Evolutionary conservation across 2,888 invertebrate genomes (phyloP), one percentile per base, ranked within the genome.

Genomic region (Xestia sexstrigata): DNA sequence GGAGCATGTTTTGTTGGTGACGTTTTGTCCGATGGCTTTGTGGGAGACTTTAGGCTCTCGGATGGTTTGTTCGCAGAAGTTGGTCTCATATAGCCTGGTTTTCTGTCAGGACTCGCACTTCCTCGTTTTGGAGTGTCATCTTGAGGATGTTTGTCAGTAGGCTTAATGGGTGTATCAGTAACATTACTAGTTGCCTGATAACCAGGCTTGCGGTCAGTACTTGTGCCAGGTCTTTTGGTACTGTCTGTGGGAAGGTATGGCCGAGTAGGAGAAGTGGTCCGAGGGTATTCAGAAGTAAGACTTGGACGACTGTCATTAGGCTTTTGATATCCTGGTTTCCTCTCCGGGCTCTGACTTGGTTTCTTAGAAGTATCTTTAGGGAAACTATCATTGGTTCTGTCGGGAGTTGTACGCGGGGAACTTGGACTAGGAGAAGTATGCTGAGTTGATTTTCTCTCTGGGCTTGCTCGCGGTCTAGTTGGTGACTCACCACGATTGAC

Each of bases 61-160:
- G 85, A 60, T 17, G 88, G 84, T 79, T 91, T 89, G 70, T 88
- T 91, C 13, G 91, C 84, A 76, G 89, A 91, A 35, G 93, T 95
- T 52, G 94, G 93, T 86, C 81, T 93, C 93, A 93, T 94, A 81
- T 93, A 95, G 35, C 92, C 92, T 13, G 95, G 95, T 79, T 91
- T 91, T 71, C 89, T 89, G 60, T 92, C 90, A 70, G 91, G 91
- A 67, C 92, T 92, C 1, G 78, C 73, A 70, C 88, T 90, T 35
- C 73, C 66, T 65, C 81, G 83, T 17, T 77, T 83, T n/a, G 77
- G 26, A 67, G 74, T 75, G 8, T 73, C 67, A 66, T 88, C 84
- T 79, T 82, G 71, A 55, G 81, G 58, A 45, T 80, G 77, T 65
- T 81, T 84, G 6, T 76, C 77, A 20, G 58, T 30, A 17, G 71